A percentile compares a stretch with the other conserved stretches of the same genome.
Conservation (phyloP, 2,797 vertebrate genomes). For the Poecilia wingei region DNA sequence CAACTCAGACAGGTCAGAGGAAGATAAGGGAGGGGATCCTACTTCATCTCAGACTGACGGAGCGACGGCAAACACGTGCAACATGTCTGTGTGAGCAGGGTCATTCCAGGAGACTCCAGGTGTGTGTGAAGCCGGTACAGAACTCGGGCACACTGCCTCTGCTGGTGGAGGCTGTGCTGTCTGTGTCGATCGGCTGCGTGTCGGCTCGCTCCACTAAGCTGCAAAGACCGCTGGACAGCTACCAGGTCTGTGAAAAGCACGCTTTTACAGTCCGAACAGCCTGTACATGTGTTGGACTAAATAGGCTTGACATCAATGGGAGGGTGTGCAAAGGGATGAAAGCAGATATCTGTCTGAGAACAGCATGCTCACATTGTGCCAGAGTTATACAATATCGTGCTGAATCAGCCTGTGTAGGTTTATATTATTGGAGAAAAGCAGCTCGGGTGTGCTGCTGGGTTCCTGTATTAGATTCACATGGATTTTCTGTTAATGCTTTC, state of each 20-base stretch:
- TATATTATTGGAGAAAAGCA: background rate
- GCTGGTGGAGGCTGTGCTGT: slow-evolving; percentile 93
- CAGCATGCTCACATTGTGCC: slow-evolving; percentile 34
- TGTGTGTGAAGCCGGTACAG: slow-evolving; percentile 91
- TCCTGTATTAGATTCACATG: background rate
- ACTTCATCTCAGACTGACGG: slow-evolving; percentile 10
- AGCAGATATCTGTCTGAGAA: slow-evolving; percentile 28
- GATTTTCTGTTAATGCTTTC: background rate
- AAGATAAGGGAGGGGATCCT: slow-evolving; percentile 14
- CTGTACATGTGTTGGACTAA: background rate
- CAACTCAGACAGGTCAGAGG: slow-evolving; percentile 91
- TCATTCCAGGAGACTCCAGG: slow-evolving; percentile 94
- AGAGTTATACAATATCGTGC: slow-evolving; percentile 29
- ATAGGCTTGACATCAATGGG: slow-evolving; percentile 1
- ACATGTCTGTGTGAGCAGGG: slow-evolving; percentile 78
- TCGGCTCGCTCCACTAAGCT: slow-evolving; percentile 92
- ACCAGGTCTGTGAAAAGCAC: slow-evolving; percentile 86
- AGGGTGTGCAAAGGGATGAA: slow-evolving; percentile 8
- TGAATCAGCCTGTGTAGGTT: slow-evolving; percentile 34
- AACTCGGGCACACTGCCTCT: slow-evolving; percentile 94
- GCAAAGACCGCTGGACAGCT: slow-evolving; percentile 96
- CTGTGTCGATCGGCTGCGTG: slow-evolving; percentile 93
- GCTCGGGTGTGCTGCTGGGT: background rate
- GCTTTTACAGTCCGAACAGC: background rate
- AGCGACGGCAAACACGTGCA: slow-evolving; percentile 12